Conservation (phyloP, 1,140 invertebrate species). For the Drosophila willistoni region DNA sequence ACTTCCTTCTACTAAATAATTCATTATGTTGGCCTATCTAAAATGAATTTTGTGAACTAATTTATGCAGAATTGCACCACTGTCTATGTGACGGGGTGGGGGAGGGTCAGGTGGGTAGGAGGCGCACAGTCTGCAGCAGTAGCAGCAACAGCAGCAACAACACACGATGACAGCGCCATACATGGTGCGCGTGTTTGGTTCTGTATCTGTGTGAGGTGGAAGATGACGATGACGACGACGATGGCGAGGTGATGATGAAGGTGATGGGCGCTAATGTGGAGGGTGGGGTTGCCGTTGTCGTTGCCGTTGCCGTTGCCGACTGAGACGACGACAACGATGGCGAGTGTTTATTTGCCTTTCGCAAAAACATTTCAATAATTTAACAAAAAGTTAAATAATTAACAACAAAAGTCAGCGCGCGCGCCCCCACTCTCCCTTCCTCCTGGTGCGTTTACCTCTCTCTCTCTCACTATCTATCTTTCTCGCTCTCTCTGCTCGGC, state of each 20-base stretch:
- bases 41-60: slow-evolving; percentile 3
- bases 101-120: slow-evolving; percentile 58
- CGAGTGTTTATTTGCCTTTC: slow-evolving; percentile 58
- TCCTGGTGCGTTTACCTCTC: background rate
- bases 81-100: slow-evolving; percentile 20
- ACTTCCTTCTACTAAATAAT: background rate
- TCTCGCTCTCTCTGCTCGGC: slow-evolving; percentile 9
- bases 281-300: slow-evolving; percentile 29
- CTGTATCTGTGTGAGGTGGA: slow-evolving; percentile 43
- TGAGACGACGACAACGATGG: background rate
- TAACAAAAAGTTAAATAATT: slow-evolving; percentile 79
- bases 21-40: background rate
- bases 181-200: slow-evolving; percentile 64
- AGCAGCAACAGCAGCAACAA: slow-evolving; percentile 31
- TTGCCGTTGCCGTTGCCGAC: slow-evolving; percentile 18
- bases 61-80: slow-evolving; percentile 15
- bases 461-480: background rate
- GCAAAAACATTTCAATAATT: slow-evolving; percentile 76
- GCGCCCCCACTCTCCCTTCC: background rate
- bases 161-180: slow-evolving; percentile 61
- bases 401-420: slow-evolving; percentile 60
- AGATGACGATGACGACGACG: slow-evolving; percentile 28
- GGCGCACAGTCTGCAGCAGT: slow-evolving; percentile 59
- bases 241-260: background rate
- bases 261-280: background rate